Base-by-base conservation (phyloP, 30 jellyfish, hydroid and myxozoan genomes). In the Turritopsis dohrnii region DNA sequence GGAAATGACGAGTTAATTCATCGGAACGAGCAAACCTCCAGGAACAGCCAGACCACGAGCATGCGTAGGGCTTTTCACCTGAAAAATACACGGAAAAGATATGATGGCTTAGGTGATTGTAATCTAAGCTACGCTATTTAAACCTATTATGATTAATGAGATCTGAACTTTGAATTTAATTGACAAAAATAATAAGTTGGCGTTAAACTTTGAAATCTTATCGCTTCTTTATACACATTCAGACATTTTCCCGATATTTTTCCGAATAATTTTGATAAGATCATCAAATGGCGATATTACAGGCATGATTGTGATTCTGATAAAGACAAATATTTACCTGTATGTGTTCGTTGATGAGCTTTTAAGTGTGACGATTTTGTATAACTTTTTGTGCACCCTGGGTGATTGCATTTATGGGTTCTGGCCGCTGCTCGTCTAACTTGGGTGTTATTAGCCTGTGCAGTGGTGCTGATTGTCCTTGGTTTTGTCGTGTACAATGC, bases 1-100 rank as follows among this genome's bases (percentile, higher is more conserved):
- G 76, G 82, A 80, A 94, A 72, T 94, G 99, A 65, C 99, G 96
- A 27, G 99, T 94, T 22, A 94, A 95, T 75, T 94, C 99, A 83
- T 94, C 99, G 19, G 99, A 94, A 24, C 99, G 90, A 53, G 99
- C 99, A 75, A 94, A 94, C 66, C 96, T 73, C 99, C 99, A 94
- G 65, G 99, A 76, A 82, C 99, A 94, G 19, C 99, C 99, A 74
- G 89, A 85, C 99, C 99, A 94, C 54, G 95, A 88, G 52, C 99
- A 94, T 72, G 96, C 96, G 89, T 94, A 94, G 28, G 99, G 99
- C 66, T 94, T 94, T 83, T 94, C 99, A 28, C 90, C 90, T 52
- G 86, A 54, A 80, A 16, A 18, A 76, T n/a, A n/a, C n/a, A n/a
- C n/a, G n/a, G n/a, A n/a, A n/a, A n/a, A n/a, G n/a, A n/a, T n/a